Conservation (phyloP, 1,140 invertebrate species). For the Hylyphantes graminicola region DNA sequence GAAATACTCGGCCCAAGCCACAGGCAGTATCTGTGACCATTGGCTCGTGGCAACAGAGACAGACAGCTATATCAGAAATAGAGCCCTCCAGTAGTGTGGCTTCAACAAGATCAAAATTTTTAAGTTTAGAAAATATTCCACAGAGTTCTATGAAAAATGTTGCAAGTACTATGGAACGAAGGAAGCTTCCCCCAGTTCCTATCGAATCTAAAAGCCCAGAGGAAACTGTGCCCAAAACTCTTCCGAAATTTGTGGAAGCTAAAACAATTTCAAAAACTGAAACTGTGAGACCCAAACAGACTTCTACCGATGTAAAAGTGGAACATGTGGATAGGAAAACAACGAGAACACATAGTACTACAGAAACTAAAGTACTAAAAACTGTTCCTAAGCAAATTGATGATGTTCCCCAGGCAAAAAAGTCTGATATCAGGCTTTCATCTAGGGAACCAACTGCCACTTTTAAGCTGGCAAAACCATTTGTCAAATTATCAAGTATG, state of each 20-base stretch:
- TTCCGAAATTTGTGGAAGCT: constrained; percentile 17
- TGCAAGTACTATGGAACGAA: constrained; percentile 35
- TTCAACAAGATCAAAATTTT: constrained; percentile 56
- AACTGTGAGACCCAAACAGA: neutral
- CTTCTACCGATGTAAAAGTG: neutral
- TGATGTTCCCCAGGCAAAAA: neutral
- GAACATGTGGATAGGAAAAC: neutral
- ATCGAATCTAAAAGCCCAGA: constrained; percentile 13
- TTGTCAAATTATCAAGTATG: constrained; percentile 56
- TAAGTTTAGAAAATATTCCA: constrained; percentile 56
- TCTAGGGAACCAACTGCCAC: constrained; percentile 36
- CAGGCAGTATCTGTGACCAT: constrained; percentile 52
- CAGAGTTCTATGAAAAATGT: constrained; percentile 1
- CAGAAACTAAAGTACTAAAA: constrained; percentile 15
- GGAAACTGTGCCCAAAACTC: constrained; percentile 15
- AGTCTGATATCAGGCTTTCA: constrained; percentile 30
- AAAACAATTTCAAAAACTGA: constrained; percentile 36
- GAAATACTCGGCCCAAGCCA: constrained; percentile 22
- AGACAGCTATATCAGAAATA: constrained; percentile 18
- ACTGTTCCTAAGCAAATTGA: constrained; percentile 30
- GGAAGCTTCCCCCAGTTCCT: constrained; percentile 54
- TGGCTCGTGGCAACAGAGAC: constrained; percentile 52
- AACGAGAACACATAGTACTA: neutral
- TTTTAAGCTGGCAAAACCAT: constrained; percentile 45
- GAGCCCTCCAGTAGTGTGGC: constrained; percentile 44